Evolutionary conservation across 1,140 invertebrate genomes (phyloP).

Genomic region (Zaprionus kolodkinae): DNA sequence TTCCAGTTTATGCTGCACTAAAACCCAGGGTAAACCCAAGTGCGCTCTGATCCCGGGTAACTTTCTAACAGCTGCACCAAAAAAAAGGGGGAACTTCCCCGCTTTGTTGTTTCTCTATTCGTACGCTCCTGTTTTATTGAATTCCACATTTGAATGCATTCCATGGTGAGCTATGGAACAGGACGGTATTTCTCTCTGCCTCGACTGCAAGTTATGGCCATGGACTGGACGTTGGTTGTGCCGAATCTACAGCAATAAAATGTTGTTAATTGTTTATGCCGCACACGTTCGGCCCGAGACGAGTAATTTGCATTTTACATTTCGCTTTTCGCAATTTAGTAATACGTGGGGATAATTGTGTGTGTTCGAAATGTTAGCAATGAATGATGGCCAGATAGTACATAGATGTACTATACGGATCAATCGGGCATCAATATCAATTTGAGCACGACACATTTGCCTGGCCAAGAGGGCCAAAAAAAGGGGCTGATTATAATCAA

Average conservation of each 20-base stretch:
- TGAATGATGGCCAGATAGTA: neutral
- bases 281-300: slow-evolving; percentile 46
- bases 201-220: slow-evolving; percentile 59
- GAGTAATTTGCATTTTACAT: slow-evolving; percentile 65
- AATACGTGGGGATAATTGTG: slow-evolving; percentile 1
- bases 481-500: slow-evolving; percentile 3
- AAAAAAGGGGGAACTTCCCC: neutral
- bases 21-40: neutral
- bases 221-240: slow-evolving; percentile 10
- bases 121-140: slow-evolving; percentile 47
- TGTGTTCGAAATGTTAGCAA: slow-evolving; percentile 17
- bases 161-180: slow-evolving; percentile 23
- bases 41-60: neutral
- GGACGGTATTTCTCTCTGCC: neutral
- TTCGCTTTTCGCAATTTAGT: slow-evolving; percentile 28
- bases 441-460: slow-evolving; percentile 15
- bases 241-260: slow-evolving; percentile 37
- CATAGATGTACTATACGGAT: neutral
- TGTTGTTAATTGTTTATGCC: slow-evolving; percentile 79
- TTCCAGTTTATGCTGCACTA: neutral
- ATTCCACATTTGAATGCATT: slow-evolving; percentile 60
- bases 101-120: slow-evolving; percentile 13
- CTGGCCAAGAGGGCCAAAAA: slow-evolving; percentile 13
- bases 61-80: neutral
- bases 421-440: slow-evolving; percentile 25